Evolutionary conservation across 2,113 vertebrate genomes (phyloP).

Genomic region (Miniopterus natalensis): DNA sequence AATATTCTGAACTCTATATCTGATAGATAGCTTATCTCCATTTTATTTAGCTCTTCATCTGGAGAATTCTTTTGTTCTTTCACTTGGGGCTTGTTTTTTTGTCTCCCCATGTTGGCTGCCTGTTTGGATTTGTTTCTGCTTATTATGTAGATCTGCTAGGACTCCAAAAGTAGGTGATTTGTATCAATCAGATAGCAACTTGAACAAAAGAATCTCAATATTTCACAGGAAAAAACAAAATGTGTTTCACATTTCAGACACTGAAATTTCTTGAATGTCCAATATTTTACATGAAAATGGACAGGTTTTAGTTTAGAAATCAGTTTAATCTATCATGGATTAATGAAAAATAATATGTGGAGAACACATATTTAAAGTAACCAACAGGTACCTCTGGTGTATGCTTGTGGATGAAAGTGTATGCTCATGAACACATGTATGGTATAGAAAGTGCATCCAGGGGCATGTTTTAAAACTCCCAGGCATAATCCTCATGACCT

Average conservation of each 20-base stretch:
- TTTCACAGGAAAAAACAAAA: neutral
- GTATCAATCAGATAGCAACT: neutral
- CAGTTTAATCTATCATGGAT: neutral
- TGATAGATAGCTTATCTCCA: too few relatives aligned
- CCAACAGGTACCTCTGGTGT: neutral
- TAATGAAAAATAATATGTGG: neutral
- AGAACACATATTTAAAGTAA: neutral
- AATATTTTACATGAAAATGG: conserved; percentile 31
- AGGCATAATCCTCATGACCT: neutral
- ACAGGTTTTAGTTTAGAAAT: conserved; percentile 10
- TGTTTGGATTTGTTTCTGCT: too few relatives aligned
- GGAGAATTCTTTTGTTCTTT: too few relatives aligned
- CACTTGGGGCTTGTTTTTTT: too few relatives aligned
- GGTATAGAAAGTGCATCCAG: neutral
- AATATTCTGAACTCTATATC: too few relatives aligned
- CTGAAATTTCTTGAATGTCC: neutral
- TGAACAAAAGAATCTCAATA: neutral
- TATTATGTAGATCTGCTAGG: too few relatives aligned
- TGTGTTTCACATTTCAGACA: neutral
- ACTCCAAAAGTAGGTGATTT: neutral
- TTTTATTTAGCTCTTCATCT: too few relatives aligned
- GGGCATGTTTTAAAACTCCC: neutral
- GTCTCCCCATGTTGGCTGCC: too few relatives aligned
- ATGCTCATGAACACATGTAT: neutral
- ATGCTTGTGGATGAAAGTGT: neutral